Percentiles rank a stretch among this genome's conserved stretches.
phyloP scores from a whole-genome alignment of 2,113 vertebrate genomes.

The Apistogramma diplotaenia region DNA sequence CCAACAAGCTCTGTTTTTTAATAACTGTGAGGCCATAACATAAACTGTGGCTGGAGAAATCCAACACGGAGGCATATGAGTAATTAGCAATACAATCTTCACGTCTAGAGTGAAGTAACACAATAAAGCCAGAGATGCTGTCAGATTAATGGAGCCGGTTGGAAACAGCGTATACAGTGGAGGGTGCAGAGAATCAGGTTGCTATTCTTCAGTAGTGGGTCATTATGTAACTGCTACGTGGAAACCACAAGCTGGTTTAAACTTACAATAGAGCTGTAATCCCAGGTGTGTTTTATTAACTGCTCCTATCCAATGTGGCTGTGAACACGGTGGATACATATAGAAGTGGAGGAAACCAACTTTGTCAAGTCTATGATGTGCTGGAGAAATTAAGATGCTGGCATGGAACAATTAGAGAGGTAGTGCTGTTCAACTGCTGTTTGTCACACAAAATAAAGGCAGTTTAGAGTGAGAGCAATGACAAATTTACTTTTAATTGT shows the following conservation, averaged over 20 bases:
- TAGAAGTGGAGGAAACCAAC: slow-evolving; percentile 30
- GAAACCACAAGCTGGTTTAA: slow-evolving; percentile 60
- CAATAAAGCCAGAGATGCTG: slow-evolving; percentile 34
- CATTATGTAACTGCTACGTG: slow-evolving; percentile 49
- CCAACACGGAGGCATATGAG: slow-evolving; percentile 31
- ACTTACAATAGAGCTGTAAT: slow-evolving; percentile 55
- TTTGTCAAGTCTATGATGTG: neutral
- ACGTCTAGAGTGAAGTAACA: slow-evolving; percentile 48
- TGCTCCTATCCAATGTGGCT: neutral
- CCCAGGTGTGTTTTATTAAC: slow-evolving; percentile 43
- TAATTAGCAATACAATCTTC: slow-evolving; percentile 58
- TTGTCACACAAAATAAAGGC: neutral
- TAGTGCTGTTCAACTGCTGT: neutral
- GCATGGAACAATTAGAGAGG: neutral
- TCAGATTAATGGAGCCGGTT: slow-evolving; percentile 45
- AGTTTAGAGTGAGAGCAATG: neutral
- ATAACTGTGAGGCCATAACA: neutral
- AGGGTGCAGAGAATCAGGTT: slow-evolving; percentile 57
- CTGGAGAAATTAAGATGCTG: neutral
- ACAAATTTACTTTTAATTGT: neutral
- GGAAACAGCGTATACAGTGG: slow-evolving; percentile 31
- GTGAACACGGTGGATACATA: slow-evolving; percentile 13
- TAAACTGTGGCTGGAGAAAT: slow-evolving; percentile 21
- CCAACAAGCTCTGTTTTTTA: neutral
- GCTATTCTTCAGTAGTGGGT: slow-evolving; percentile 33